phyloP scores from a whole-genome alignment of 2,113 vertebrate species.

The Gnathonemus longibarbis region DNA sequence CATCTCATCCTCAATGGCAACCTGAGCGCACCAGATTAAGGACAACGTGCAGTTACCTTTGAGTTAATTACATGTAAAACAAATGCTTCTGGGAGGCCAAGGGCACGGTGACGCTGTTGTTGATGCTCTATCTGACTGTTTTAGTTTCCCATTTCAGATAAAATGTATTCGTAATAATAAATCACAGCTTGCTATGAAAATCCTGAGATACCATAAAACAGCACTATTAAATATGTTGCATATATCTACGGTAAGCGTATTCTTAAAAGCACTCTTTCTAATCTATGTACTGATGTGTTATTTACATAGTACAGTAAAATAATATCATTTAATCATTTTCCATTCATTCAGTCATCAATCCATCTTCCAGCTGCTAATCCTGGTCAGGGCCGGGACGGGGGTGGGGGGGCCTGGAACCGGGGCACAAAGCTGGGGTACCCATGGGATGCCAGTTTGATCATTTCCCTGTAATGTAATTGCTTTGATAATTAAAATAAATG shows the following conservation, averaged over 20 bases:
- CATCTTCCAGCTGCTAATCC: neutral
- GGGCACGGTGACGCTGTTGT: conserved; percentile 24
- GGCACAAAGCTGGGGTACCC: neutral
- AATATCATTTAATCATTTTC: neutral
- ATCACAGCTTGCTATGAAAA: conserved; percentile 31
- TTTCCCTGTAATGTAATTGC: neutral
- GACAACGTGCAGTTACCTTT: conserved; percentile 48
- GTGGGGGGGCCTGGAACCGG: too few relatives aligned
- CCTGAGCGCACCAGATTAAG: conserved; percentile 41
- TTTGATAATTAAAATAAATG: neutral
- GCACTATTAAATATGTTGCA: neutral
- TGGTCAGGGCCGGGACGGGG: too few relatives aligned
- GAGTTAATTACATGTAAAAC: conserved; percentile 53
- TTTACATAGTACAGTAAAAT: neutral
- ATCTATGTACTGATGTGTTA: neutral
- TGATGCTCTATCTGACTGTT: conserved; percentile 36
- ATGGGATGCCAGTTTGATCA: neutral
- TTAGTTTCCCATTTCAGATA: conserved; percentile 26
- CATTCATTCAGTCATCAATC: neutral
- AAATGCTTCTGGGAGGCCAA: conserved; percentile 34
- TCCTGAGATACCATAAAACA: neutral
- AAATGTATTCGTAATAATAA: conserved; percentile 37
- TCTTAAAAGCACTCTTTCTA: neutral
- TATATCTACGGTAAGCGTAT: neutral
- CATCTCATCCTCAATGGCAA: conserved; percentile 19